Evolutionary conservation across 2,797 vertebrate species (phyloP), one percentile per base, ranked within the genome.

Genomic region (Rachycentron canadum): DNA sequence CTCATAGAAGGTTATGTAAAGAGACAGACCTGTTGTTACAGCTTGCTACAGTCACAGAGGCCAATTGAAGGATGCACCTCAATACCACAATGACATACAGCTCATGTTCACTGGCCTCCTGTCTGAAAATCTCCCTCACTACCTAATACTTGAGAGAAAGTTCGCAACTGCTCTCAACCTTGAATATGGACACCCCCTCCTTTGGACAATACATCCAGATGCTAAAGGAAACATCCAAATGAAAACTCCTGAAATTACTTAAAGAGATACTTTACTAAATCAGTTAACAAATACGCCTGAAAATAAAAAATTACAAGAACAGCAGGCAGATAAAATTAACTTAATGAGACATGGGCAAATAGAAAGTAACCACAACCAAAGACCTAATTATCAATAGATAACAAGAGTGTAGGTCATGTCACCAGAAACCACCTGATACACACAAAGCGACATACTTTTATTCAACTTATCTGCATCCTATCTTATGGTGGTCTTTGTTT

Each of bases 1-100:
- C 93, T 94, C 93, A 86, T 84, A 88, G 89, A 95, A 95, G 91
- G 92, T 95, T 95, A 94, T 86, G 94, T 91, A 96, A 96, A 96
- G 93, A 95, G 83, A 86, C 88, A 93, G 94, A 92, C 85, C 91
- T 95, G 93, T 94, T 94, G 91, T 93, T 93, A 91, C 81, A 86
- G 91, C 93, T 81, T 88, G 64, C 79, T 73, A 76, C 73, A 81
- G 85, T 81, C 81, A 82, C 88, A 85, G 85, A 83, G 88, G 71
- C 78, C 87, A 85, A 86, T 7, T 86, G 90, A 89, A 76, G 91
- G 91, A 94, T 93, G 90, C 86, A 75, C 88, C 86, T 90, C 7
- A 60, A 87, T 73, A 77, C 73, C 73, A 64, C 55, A 47, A 76
- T 69, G 57, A 80, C 64, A 64, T 49, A 9, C 28, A 6, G 36